Base-by-base conservation (phyloP, 2,797 vertebrate genomes). In the Sebastes trivittatus region DNA sequence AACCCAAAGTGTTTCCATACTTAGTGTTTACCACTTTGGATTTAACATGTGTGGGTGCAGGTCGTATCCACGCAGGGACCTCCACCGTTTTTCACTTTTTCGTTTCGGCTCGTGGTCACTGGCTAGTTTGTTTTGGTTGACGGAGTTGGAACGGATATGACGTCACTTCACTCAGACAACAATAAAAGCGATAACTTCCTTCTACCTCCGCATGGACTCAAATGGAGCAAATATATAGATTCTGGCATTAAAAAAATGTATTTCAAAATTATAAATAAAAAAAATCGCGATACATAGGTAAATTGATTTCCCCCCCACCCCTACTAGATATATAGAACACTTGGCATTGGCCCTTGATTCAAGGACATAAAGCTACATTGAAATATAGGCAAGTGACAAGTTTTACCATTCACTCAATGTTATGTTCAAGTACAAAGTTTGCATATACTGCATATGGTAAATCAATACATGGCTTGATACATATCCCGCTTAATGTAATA, bases 281-380 rank as follows among this genome's bases (percentile, higher is more conserved):
- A 38, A 14, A 38, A 6, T 0, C 6, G 3, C 6, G 3, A 46
- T 46, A 46, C 42, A 46, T 46, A 18, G 16, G 42, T 46, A 6
- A 46, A 46, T 46, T 0, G 0, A 46, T 46, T 46, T 0, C 0
- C 0, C 6, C 42, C 42, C 16, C 16, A 46, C 42, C 16, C 0
- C 42, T 46, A 46, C 42, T 46, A 18, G 52, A 60, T n/a, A 14
- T n/a, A 75, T n/a, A 55, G 70, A 72, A 8, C 64, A 63, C 70
- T 67, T 78, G 58, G 30, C 56, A 22, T 2, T 34, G 25, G 22
- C 36, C 6, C 11, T 63, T 60, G 29, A 68, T 34, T 76, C 36
- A 86, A 84, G 63, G 73, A 0, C 42, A 65, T 56, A 14, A 52
- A 70, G 6, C 7, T 68, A 59, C 49, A 52, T 62, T 61, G 16